A percentile compares a stretch with the other conserved stretches of the same genome.
These are phyloP conservation scores for Paracanthobrama guichenoti DNA, from an alignment of 2,113 vertebrate species.

Conservation along the genomic window DNA sequence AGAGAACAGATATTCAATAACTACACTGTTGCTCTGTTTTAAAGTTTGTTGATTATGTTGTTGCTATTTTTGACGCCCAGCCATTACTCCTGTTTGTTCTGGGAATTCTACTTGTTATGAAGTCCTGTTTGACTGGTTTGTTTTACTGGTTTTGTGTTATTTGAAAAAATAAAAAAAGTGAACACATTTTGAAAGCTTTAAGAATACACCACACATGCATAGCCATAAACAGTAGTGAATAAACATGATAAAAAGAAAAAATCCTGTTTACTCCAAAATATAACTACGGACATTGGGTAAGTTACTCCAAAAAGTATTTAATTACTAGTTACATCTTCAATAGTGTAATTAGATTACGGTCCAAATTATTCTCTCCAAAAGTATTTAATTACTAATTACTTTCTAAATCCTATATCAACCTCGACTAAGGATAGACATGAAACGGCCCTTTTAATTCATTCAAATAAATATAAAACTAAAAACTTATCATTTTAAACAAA, in stretches of 20 bases:
- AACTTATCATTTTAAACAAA: no score
- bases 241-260: not conserved
- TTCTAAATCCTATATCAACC: no score
- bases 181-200: not conserved
- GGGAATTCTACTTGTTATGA: not conserved
- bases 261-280: not conserved
- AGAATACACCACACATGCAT: not conserved
- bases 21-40: not conserved
- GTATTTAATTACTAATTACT: no score
- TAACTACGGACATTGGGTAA: no score
- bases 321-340: no score
- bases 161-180: not conserved
- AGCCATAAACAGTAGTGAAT: not conserved
- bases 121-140: not conserved
- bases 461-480: no score
- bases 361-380: no score
- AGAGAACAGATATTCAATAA: not conserved
- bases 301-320: no score
- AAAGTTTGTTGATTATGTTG: not conserved
- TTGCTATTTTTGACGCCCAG: not conserved
- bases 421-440: no score
- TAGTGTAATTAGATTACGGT: no score
- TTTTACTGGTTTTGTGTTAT: not conserved
- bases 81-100: not conserved
- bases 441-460: no score